Percentiles rank a stretch among this genome's conserved stretches.
Evolutionary conservation across 2,888 invertebrate species (phyloP).

Genomic region (Sabellastarte sp.): DNA sequence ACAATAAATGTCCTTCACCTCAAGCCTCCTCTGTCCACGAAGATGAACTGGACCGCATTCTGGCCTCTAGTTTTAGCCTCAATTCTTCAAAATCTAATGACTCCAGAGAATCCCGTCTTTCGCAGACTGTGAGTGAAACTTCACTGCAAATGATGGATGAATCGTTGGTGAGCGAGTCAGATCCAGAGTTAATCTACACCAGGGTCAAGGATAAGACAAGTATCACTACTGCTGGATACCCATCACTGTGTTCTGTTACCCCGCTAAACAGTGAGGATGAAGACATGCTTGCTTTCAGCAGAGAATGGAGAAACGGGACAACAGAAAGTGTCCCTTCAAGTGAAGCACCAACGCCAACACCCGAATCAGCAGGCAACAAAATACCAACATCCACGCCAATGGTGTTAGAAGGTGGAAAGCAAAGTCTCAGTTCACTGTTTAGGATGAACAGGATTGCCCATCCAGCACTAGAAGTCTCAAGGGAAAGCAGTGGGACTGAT

Average conservation of each 20-base stretch:
- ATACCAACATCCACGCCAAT: not conserved
- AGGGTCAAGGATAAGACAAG: conserved; percentile 44
- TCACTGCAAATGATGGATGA: not conserved
- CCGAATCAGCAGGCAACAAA: too few relatives aligned
- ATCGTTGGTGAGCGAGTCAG: conserved; percentile 37
- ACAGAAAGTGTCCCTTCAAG: not conserved
- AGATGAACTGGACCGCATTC: not conserved
- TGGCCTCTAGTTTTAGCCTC: not conserved
- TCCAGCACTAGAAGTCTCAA: not conserved
- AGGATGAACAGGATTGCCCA: too few relatives aligned
- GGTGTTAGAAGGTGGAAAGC: too few relatives aligned
- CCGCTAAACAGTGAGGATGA: conserved; percentile 35
- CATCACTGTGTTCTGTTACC: conserved; percentile 41
- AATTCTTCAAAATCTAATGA: not conserved
- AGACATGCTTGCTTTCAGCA: conserved; percentile 17
- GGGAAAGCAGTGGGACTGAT: not conserved
- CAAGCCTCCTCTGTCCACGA: not conserved
- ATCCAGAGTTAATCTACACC: conserved; percentile 46
- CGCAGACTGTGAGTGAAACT: not conserved
- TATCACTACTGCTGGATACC: conserved; percentile 42
- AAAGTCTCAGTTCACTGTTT: not conserved
- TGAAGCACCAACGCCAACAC: not conserved
- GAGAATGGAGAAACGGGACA: not conserved
- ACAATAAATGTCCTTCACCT: too few relatives aligned
- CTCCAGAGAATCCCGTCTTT: not conserved